These are phyloP conservation scores for Cheilosia variabilis DNA, from an alignment of 2,888 invertebrate genomes.

Conservation along the genomic window DNA sequence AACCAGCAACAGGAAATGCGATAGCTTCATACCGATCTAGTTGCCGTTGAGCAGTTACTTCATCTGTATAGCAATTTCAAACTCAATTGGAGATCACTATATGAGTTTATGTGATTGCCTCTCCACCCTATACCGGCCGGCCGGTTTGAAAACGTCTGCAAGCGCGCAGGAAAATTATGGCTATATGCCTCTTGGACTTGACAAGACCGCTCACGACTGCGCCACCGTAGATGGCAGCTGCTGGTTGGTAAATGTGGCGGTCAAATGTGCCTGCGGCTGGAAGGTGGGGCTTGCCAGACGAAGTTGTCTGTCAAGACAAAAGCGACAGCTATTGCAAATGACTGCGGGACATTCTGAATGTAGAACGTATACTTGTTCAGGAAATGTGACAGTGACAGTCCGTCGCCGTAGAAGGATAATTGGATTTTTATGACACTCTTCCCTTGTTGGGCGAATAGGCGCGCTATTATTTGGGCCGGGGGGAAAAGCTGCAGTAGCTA, in stretches of 20 bases:
- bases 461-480: slow-evolving; percentile 6
- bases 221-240: slow-evolving; percentile 39
- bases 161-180: slow-evolving; percentile 51
- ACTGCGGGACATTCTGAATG: slow-evolving; percentile 44
- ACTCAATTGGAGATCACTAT: slow-evolving; percentile 60
- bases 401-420: slow-evolving; percentile 64
- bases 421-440: slow-evolving; percentile 67
- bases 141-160: slow-evolving; percentile 50
- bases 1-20: slow-evolving; percentile 57
- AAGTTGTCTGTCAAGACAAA: slow-evolving; percentile 32
- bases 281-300: slow-evolving; percentile 44
- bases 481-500: neutral
- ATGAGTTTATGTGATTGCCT: slow-evolving; percentile 27
- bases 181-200: slow-evolving; percentile 67
- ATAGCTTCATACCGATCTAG: slow-evolving; percentile 51
- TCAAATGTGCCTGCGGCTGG: slow-evolving; percentile 20
- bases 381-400: slow-evolving; percentile 51
- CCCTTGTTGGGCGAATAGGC: slow-evolving; percentile 24
- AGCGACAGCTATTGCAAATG: slow-evolving; percentile 24
- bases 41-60: slow-evolving; percentile 59
- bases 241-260: slow-evolving; percentile 23
- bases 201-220: slow-evolving; percentile 37
- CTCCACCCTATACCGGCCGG: neutral
- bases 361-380: slow-evolving; percentile 53
- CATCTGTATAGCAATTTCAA: slow-evolving; percentile 57